Conservation (phyloP, 2,888 invertebrate genomes). For the Pinctada fucata region DNA sequence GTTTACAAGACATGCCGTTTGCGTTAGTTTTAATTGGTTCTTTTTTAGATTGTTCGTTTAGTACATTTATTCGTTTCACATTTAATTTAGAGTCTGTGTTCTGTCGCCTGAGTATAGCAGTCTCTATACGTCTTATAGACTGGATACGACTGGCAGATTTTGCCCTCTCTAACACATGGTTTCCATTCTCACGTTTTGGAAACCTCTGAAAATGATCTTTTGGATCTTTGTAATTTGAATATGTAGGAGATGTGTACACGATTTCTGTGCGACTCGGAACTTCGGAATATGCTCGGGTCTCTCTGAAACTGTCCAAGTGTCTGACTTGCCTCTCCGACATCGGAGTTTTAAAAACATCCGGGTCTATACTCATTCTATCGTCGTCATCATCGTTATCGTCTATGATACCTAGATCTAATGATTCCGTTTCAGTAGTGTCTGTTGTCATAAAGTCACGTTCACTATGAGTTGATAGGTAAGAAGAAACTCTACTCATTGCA, state of each 20-base stretch:
- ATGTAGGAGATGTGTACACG: neutral
- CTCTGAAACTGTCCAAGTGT: constrained; percentile 14
- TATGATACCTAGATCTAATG: neutral
- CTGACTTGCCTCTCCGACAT: constrained; percentile 23
- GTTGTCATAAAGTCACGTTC: neutral
- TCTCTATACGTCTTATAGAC: constrained; percentile 35
- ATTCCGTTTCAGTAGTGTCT: neutral
- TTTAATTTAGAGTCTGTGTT: constrained; percentile 37
- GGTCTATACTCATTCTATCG: neutral
- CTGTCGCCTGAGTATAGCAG: constrained; percentile 31
- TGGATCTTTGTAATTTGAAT: neutral
- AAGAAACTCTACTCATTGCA: neutral
- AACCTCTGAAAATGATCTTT: neutral
- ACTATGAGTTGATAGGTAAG: neutral
- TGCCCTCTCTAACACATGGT: constrained; percentile 17
- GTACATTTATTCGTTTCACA: constrained; percentile 18
- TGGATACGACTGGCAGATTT: constrained; percentile 35
- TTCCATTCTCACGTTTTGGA: neutral
- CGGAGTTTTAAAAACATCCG: constrained; percentile 8
- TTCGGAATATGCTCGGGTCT: constrained; percentile 27
- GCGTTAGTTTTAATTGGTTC: constrained; percentile 31
- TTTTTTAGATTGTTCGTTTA: constrained; percentile 20
- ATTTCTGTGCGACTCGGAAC: neutral
- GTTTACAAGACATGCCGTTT: constrained; percentile 49
- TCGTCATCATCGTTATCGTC: constrained; percentile 16